phyloP scores from a whole-genome alignment of 2,888 invertebrate genomes.

The Pyrrhia umbra region DNA sequence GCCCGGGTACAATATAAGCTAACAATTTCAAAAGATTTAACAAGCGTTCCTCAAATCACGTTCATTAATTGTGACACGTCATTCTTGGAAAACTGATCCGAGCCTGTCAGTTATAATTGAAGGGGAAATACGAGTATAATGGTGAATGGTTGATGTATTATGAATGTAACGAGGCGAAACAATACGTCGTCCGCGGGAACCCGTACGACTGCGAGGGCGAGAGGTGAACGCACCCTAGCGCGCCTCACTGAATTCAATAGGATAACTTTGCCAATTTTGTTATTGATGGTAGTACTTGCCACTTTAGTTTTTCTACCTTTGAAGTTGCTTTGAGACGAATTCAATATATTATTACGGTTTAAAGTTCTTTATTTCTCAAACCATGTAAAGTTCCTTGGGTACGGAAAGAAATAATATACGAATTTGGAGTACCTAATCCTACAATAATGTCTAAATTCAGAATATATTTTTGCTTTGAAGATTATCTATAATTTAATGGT shows the following conservation, averaged over 20 bases:
- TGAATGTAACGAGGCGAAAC: neutral
- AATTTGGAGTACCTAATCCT: no score
- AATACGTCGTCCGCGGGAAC: neutral
- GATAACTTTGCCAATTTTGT: slow-evolving; percentile 52
- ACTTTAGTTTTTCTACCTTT: slow-evolving; percentile 27
- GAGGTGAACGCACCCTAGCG: slow-evolving; percentile 53
- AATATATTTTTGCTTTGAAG: no score
- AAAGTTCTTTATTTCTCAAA: neutral
- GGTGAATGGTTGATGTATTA: slow-evolving; percentile 44
- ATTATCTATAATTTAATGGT: no score
- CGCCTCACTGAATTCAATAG: slow-evolving; percentile 39
- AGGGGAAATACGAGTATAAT: no score
- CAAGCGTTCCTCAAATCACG: neutral
- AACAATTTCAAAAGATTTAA: no score
- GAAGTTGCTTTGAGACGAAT: slow-evolving; percentile 8
- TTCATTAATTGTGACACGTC: slow-evolving; percentile 11
- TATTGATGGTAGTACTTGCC: slow-evolving; percentile 27
- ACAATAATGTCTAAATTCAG: no score
- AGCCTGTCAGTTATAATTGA: slow-evolving; percentile 38
- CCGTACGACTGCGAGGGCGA: no score
- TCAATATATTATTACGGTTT: slow-evolving; percentile 1
- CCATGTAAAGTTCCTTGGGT: neutral
- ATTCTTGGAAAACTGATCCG: slow-evolving; percentile 1
- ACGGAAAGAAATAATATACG: neutral
- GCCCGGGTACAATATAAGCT: no score